phyloP scores from a whole-genome alignment of 2,888 invertebrate genomes.

The Clostera curtula region DNA sequence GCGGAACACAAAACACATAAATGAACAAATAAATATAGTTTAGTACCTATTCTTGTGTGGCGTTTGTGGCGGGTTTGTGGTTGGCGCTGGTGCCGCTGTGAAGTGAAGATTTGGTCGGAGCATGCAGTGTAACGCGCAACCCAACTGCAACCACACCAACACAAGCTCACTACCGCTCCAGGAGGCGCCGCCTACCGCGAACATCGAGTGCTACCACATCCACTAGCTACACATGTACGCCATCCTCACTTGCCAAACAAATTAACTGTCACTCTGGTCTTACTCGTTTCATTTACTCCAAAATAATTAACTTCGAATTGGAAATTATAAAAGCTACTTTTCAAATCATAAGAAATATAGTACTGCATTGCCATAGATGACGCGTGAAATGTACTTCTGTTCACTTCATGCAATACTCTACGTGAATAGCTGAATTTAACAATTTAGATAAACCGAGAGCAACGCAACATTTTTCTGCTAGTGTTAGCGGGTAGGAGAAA shows the following conservation, averaged over 20 bases:
- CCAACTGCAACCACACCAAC: slow-evolving; percentile 88
- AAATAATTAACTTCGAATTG: slow-evolving; percentile 17
- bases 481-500: slow-evolving; percentile 72
- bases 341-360: slow-evolving; percentile 24
- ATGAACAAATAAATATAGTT: slow-evolving; percentile 66
- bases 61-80: slow-evolving; percentile 72
- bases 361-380: slow-evolving; percentile 46
- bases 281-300: slow-evolving; percentile 17
- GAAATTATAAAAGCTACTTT: slow-evolving; percentile 21
- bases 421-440: slow-evolving; percentile 42
- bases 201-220: slow-evolving; percentile 58
- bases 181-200: slow-evolving; percentile 14
- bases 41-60: slow-evolving; percentile 74
- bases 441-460: slow-evolving; percentile 58
- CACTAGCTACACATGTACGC: slow-evolving; percentile 60
- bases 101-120: slow-evolving; percentile 79
- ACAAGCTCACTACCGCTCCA: slow-evolving; percentile 64
- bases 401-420: slow-evolving; percentile 59
- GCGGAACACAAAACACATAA: slow-evolving; percentile 72
- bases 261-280: slow-evolving; percentile 46
- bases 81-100: slow-evolving; percentile 74
- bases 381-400: slow-evolving; percentile 54
- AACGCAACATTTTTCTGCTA: slow-evolving; percentile 75
- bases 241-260: slow-evolving; percentile 53
- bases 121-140: slow-evolving; percentile 93